Evolutionary conservation across 2,797 vertebrate genomes (phyloP).

Genomic region (Cichlasoma orientale): DNA sequence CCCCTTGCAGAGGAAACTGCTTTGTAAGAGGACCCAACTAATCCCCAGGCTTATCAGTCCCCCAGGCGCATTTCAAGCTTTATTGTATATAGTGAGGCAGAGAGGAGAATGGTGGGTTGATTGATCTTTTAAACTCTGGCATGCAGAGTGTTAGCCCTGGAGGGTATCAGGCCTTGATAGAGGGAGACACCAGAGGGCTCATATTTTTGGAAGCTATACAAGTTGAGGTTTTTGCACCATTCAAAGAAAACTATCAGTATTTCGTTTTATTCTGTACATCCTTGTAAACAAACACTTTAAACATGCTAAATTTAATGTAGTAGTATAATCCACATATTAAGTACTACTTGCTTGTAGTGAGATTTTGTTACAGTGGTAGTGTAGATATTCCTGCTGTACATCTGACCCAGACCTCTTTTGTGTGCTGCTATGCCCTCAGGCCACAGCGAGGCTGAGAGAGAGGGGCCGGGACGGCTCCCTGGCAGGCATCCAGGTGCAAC

Average conservation of each 20-base stretch:
- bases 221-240: background rate
- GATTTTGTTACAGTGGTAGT: background rate
- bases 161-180: constrained; percentile 39
- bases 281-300: background rate
- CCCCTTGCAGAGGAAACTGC: constrained; percentile 20
- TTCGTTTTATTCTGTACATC: background rate
- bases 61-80: constrained; percentile 53
- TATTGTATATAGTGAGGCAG: constrained; percentile 51
- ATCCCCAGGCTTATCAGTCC: constrained; percentile 63
- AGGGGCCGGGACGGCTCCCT: constrained; percentile 91
- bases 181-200: constrained; percentile 1
- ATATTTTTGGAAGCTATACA: constrained; percentile 11
- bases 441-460: constrained; percentile 91
- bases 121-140: constrained; percentile 66
- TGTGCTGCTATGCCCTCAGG: constrained; percentile 76
- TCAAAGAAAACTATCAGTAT: background rate
- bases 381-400: constrained; percentile 9
- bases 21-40: constrained; percentile 58
- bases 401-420: constrained; percentile 33
- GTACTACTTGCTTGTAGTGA: background rate
- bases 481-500: constrained; percentile 97
- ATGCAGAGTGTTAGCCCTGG: constrained; percentile 45
- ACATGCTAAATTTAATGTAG: background rate
- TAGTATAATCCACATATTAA: background rate
- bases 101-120: constrained; percentile 58